Evolutionary conservation across 2,888 invertebrate genomes (phyloP), one percentile per base, ranked within the genome.

Genomic region (Epistrophella euchroma): DNA sequence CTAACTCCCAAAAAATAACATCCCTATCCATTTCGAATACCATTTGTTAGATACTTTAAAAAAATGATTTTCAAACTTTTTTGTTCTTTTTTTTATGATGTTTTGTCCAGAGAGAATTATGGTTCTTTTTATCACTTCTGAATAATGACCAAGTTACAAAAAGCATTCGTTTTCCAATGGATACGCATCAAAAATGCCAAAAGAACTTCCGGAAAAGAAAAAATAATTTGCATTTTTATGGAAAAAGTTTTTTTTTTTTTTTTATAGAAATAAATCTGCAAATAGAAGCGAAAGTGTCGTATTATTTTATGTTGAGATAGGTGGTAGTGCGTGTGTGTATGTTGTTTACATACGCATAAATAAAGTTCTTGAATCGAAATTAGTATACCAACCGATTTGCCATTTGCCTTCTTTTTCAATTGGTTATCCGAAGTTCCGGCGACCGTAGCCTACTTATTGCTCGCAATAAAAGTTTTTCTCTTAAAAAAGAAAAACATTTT

Each of bases 221-320:
- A 17, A 84, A 79, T 87, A 88, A 89, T 89, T 89, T 88, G 88
- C 89, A 89, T 89, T 89, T 89, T 89, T 89, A 89, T 89, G 82
- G 89, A 88, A 89, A 89, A 89, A 89, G 86, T 89, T 60, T 60
- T 60, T 58, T 58, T 37, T 40, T 40, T 40, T 73, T 37, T 43
- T 43, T 43, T 73, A 55, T 76, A 81, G 17, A 74, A 86, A 88
- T 85, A 88, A 88, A 84, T 87, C 68, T 78, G 58, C 56, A 86
- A 82, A 82, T 86, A 52, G 52, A 86, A 78, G 22, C 25, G 52
- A 74, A 84, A 74, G 43, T 52, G 72, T 75, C 60, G 62, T 60
- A 52, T 68, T 50, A 40, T 60, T 60, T 37, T 40, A 25, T 66
- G n/a, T 68, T 50, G 22, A 11, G n/a, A 68, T 22, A 68, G 52